These are phyloP conservation scores for Neotoma lepida DNA, from an alignment of 2,113 vertebrate genomes.

Conservation along the genomic window DNA sequence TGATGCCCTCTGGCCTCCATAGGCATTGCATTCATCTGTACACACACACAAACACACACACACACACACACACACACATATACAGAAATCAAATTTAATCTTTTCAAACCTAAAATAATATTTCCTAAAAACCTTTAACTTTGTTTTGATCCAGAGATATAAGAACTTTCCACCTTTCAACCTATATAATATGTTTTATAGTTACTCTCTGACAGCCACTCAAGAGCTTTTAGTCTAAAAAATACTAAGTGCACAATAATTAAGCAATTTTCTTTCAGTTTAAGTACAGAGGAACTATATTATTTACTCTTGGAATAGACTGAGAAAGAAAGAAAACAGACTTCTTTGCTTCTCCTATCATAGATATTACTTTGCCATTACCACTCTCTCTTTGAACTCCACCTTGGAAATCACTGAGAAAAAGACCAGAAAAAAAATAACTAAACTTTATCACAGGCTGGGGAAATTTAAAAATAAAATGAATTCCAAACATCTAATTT, in stretches of 20 bases:
- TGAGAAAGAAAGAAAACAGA: neutral
- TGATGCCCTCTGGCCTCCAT: neutral
- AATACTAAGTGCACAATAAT: neutral
- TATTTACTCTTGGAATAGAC: slow-evolving; percentile 4
- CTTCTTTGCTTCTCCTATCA: neutral
- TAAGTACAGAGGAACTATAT: neutral
- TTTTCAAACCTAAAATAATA: neutral
- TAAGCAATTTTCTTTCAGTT: slow-evolving; percentile 11
- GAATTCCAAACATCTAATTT: slow-evolving; percentile 19
- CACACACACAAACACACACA: neutral
- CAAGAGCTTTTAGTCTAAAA: slow-evolving; percentile 6
- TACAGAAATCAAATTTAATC: neutral
- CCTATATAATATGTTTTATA: neutral
- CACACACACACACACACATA: neutral
- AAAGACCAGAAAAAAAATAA: neutral
- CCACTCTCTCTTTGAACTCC: neutral
- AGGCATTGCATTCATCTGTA: neutral
- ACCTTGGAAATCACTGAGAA: neutral
- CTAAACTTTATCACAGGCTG: neutral
- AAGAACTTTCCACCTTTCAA: neutral
- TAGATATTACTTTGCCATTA: neutral
- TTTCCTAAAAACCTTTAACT: neutral
- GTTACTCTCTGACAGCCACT: neutral
- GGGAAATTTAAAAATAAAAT: slow-evolving; percentile 11
- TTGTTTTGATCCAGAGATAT: neutral